Percentiles rank a stretch among this genome's conserved stretches.
Evolutionary conservation across 2,797 vertebrate species (phyloP).

Genomic region (Acestrorhynchus altus): DNA sequence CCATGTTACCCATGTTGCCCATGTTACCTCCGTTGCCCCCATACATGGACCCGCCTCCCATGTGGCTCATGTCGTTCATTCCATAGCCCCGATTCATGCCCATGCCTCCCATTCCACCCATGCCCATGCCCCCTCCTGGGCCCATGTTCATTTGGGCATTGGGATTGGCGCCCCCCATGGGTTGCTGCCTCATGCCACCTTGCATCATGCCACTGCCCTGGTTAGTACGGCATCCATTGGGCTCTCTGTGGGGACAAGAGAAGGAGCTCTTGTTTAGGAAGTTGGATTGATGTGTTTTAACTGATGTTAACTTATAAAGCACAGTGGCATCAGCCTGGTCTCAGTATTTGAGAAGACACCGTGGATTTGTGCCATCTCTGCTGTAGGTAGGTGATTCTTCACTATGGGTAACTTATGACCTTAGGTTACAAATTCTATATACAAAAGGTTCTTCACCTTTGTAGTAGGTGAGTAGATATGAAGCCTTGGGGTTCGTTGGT

Average conservation of each 20-base stretch:
- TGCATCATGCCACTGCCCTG: conserved; percentile 71
- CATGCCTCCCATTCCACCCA: conserved; percentile 64
- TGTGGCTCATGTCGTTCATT: conserved; percentile 84
- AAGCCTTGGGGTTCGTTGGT: conserved; percentile 91
- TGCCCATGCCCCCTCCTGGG: conserved; percentile 77
- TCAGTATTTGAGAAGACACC: no score
- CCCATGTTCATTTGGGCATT: conserved; percentile 83
- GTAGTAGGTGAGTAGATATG: conserved; percentile 94
- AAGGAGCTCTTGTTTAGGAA: not conserved
- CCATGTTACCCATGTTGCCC: conserved; percentile 62
- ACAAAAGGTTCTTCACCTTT: conserved; percentile 86
- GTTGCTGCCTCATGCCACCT: conserved; percentile 76
- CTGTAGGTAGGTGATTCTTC: no score
- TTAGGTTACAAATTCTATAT: no score
- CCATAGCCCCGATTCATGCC: conserved; percentile 81
- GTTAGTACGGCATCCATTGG: conserved; percentile 88
- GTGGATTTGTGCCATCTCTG: no score
- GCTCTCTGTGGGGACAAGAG: conserved; percentile 82
- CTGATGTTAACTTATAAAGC: no score
- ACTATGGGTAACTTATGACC: no score
- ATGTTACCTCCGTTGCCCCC: conserved; percentile 36
- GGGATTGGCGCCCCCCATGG: conserved; percentile 78
- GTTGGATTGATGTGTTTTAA: not conserved
- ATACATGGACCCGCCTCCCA: conserved; percentile 79
- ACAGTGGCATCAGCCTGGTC: no score